These are phyloP conservation scores for Cephalotes varians DNA, from an alignment of 2,888 invertebrate genomes.

Conservation along the genomic window DNA sequence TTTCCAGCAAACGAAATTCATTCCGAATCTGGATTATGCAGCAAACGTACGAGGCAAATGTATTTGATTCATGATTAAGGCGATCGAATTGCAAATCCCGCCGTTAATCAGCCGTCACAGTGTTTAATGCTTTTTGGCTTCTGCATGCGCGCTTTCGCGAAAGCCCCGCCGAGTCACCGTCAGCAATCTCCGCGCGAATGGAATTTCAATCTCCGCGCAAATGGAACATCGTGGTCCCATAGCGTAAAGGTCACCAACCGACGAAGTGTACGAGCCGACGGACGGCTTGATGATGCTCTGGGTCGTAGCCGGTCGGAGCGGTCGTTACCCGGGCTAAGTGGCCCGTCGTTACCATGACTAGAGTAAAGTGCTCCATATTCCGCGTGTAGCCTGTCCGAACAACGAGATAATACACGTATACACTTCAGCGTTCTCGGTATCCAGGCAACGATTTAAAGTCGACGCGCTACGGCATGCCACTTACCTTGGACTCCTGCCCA, in stretches of 20 bases:
- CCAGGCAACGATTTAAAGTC: conserved; percentile 68
- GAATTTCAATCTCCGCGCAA: conserved; percentile 72
- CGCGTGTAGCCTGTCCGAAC: conserved; percentile 69
- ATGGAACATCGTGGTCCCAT: conserved; percentile 71
- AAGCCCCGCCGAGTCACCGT: conserved; percentile 55
- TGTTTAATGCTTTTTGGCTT: conserved; percentile 65
- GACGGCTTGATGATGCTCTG: conserved; percentile 66
- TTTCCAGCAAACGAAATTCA: neutral
- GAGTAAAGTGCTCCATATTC: conserved; percentile 79
- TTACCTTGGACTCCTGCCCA: conserved; percentile 65
- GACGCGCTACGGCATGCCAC: conserved; percentile 59
- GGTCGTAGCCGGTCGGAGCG: conserved; percentile 71
- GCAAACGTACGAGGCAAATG: conserved; percentile 44
- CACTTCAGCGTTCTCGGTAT: conserved; percentile 21
- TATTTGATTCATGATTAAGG: conserved; percentile 63
- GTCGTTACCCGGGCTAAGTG: conserved; percentile 81
- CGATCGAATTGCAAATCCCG: conserved; percentile 70
- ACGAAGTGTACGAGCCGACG: conserved; percentile 58
- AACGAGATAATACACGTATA: conserved; percentile 73
- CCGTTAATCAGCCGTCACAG: conserved; percentile 66
- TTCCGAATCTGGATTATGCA: conserved; percentile 58
- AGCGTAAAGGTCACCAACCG: conserved; percentile 80
- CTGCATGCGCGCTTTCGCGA: conserved; percentile 5
- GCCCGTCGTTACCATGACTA: conserved; percentile 75
- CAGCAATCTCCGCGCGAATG: conserved; percentile 65